A percentile compares a stretch with the other conserved stretches of the same genome.
These are phyloP conservation scores for Hipposideros larvatus DNA, from an alignment of 2,797 vertebrate species.

Conservation along the genomic window DNA sequence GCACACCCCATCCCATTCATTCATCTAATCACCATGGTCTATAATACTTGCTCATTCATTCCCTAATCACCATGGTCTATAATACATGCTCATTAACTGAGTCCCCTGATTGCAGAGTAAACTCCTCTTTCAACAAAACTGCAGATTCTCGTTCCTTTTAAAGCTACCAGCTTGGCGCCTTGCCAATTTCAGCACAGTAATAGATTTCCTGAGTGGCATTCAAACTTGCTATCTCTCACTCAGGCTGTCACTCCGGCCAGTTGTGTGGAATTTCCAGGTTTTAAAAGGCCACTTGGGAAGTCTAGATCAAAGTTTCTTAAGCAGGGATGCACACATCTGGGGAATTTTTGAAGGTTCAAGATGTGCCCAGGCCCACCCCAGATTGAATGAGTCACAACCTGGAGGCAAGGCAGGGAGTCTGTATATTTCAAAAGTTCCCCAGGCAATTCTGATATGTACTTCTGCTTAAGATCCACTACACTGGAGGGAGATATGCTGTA, in stretches of 20 bases:
- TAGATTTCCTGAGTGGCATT: constrained; percentile 51
- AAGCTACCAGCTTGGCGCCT: constrained; percentile 15
- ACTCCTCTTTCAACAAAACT: constrained; percentile 48
- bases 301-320: neutral
- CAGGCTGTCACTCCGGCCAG: neutral
- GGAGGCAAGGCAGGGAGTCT: neutral
- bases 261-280: constrained; percentile 12
- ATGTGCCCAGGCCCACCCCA: neutral
- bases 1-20: neutral
- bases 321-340: neutral
- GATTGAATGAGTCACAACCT: neutral
- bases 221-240: constrained; percentile 17
- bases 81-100: neutral
- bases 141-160: constrained; percentile 45
- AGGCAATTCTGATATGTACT: neutral
- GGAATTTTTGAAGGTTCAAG: neutral
- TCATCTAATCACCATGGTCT: constrained; percentile 18
- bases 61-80: neutral
- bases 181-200: neutral
- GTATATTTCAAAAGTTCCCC: neutral
- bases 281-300: neutral
- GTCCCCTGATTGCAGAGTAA: constrained; percentile 25
- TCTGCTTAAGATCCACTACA: neutral
- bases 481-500: neutral
- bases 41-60: neutral